A percentile compares a stretch with the other conserved stretches of the same genome.
Conservation (phyloP, 2,113 vertebrate species). For the Gymnarchus niloticus region DNA sequence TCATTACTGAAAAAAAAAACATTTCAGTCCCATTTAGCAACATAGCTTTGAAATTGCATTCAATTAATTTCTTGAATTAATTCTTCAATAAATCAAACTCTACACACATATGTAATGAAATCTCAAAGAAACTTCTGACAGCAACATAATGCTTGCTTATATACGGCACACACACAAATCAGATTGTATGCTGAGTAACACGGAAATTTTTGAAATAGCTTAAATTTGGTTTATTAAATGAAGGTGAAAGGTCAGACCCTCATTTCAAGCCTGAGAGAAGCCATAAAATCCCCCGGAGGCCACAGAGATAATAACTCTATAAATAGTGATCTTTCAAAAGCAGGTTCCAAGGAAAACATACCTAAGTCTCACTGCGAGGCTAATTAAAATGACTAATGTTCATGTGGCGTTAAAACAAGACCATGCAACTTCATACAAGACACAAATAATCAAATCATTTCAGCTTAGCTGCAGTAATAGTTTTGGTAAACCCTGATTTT, state of each 20-base stretch:
- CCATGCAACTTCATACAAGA: background rate
- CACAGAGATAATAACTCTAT: slow-evolving; percentile 8
- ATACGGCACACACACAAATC: background rate
- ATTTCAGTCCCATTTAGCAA: background rate
- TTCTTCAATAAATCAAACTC: background rate
- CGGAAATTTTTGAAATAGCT: background rate
- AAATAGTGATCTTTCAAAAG: background rate
- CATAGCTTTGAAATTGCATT: background rate
- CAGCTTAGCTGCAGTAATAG: background rate
- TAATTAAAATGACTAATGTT: slow-evolving; percentile 7
- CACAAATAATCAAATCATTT: background rate
- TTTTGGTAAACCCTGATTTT: background rate
- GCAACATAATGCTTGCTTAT: background rate
- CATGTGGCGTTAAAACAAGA: background rate
- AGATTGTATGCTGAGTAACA: background rate
- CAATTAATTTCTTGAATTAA: background rate
- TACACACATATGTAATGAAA: background rate
- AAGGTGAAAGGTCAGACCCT: background rate
- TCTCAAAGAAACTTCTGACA: background rate
- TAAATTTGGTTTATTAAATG: slow-evolving; percentile 5
- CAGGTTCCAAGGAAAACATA: slow-evolving; percentile 9
- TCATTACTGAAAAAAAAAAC: background rate
- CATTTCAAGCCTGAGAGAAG: background rate
- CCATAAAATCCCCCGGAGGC: background rate
- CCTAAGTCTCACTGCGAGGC: background rate